These are phyloP conservation scores for Scaptomyza tumidula DNA, from an alignment of 2,888 invertebrate species.

Conservation along the genomic window DNA sequence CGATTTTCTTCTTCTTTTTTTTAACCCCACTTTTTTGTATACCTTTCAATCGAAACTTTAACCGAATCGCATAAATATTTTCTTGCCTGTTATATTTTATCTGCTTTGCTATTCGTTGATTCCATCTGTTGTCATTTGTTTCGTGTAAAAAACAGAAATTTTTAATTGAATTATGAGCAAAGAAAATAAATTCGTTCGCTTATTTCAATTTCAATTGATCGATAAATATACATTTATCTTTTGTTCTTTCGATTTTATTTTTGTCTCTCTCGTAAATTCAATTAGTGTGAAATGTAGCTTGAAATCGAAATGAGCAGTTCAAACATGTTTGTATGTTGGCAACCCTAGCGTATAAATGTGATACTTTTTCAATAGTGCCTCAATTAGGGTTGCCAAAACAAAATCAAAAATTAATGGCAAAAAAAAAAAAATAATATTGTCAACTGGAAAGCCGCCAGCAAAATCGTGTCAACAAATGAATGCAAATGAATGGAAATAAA, in stretches of 20 bases:
- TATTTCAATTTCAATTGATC: constrained; percentile 23
- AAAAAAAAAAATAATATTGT: constrained; percentile 19
- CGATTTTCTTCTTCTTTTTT: neutral
- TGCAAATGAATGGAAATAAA: constrained; percentile 31
- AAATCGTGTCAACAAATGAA: constrained; percentile 38
- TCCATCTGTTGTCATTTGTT: constrained; percentile 19
- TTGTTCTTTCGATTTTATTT: constrained; percentile 47
- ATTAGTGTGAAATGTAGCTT: constrained; percentile 48
- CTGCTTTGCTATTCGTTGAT: constrained; percentile 7
- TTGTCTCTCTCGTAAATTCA: constrained; percentile 42
- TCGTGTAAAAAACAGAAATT: constrained; percentile 38
- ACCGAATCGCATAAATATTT: constrained; percentile 7
- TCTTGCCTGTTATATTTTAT: neutral
- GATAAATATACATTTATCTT: neutral
- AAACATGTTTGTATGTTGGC: constrained; percentile 10
- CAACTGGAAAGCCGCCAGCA: constrained; percentile 64
- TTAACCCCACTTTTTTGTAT: neutral
- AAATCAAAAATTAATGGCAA: neutral
- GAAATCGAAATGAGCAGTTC: constrained; percentile 44
- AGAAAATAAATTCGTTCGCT: constrained; percentile 37
- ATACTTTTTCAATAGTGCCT: constrained; percentile 36
- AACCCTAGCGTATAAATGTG: constrained; percentile 12
- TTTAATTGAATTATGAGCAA: constrained; percentile 69
- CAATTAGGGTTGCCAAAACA: constrained; percentile 44
- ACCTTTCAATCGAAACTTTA: neutral